phyloP scores from a whole-genome alignment of 2,888 invertebrate genomes.

The Tetragonisca angustula region DNA sequence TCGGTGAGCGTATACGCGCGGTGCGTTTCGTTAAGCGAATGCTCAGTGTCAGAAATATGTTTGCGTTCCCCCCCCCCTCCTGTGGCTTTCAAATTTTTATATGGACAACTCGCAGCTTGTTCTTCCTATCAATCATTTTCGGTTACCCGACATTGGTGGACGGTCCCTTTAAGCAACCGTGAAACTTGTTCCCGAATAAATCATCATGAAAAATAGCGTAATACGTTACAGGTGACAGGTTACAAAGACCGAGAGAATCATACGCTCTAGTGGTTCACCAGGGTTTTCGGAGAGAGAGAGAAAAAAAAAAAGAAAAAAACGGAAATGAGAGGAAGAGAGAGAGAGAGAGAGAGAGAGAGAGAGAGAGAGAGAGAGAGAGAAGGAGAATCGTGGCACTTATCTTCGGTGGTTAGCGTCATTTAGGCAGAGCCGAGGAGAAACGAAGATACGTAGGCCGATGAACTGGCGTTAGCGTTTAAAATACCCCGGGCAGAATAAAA shows the following conservation, averaged over 20 bases:
- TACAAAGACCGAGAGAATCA: background rate
- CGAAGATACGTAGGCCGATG: constrained; percentile 44
- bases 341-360: no score
- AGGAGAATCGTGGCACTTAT: constrained; percentile 1
- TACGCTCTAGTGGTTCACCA: background rate
- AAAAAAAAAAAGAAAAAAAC: background rate
- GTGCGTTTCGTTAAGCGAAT: background rate
- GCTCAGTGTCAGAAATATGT: background rate
- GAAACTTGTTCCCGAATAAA: background rate
- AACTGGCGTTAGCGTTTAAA: constrained; percentile 70
- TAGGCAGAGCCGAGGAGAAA: constrained; percentile 40
- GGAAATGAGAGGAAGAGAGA: background rate
- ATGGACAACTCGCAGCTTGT: background rate
- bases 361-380: no score
- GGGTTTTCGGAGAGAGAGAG: no score
- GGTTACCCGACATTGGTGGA: background rate
- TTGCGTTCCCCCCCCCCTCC: no score
- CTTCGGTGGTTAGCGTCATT: constrained; percentile 60
- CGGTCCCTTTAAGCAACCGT: no score
- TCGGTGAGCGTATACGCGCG: background rate
- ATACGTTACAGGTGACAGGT: background rate
- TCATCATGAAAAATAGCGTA: background rate
- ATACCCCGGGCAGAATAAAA: constrained; percentile 71
- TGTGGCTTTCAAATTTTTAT: background rate
- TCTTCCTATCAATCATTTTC: background rate